Base-by-base conservation (phyloP, 2,113 vertebrate species). In the Varanus salvator region DNA sequence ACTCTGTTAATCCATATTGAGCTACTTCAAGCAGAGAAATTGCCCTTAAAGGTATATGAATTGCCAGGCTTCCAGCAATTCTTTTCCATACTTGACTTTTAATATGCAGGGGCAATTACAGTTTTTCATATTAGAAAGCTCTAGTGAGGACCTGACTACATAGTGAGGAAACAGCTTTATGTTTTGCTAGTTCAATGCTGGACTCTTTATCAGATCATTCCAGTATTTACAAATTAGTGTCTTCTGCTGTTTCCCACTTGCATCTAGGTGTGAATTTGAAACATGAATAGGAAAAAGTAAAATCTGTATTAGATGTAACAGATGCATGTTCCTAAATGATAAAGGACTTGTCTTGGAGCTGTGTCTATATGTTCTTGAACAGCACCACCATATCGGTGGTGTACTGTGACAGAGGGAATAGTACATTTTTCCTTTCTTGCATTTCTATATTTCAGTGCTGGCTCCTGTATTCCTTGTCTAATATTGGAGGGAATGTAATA, bases 401-500 rank as follows among this genome's bases (percentile, higher is more conserved):
- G 29, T 80, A 72, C 80, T 93, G 17, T 50, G 48, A 6, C 44
- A 80, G 71, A 8, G 27, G 14, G 69, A 54, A 71, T 78, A 86
- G 1, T 0, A 77, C 38, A 76, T 60, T 75, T 7, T 31, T 50
- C 77, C 90, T 92, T 93, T 86, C 83, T 54, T 85, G 64, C 82
- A 71, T 34, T 54, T 57, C 14, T 80, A 69, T 77, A 44, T 85
- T 82, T 92, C 80, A 74, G 90, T 66, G 92, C 87, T 89, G 89
- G 54, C 54, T n/a, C 0, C 66, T 50, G 76, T 25, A 64, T 29
- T n/a, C 90, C 23, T 91, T 82, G 21, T 90, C 74, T 92, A 86
- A n/a, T 94, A 80, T 87, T 69, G 69, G 89, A 94, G 27, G 84
- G 71, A 88, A 76, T 92, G 92, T 93, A 82, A 81, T 92, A 81